Evolutionary conservation across 2,797 vertebrate genomes (phyloP), one percentile per base, ranked within the genome.

Genomic region (Onychomys arenicola): DNA sequence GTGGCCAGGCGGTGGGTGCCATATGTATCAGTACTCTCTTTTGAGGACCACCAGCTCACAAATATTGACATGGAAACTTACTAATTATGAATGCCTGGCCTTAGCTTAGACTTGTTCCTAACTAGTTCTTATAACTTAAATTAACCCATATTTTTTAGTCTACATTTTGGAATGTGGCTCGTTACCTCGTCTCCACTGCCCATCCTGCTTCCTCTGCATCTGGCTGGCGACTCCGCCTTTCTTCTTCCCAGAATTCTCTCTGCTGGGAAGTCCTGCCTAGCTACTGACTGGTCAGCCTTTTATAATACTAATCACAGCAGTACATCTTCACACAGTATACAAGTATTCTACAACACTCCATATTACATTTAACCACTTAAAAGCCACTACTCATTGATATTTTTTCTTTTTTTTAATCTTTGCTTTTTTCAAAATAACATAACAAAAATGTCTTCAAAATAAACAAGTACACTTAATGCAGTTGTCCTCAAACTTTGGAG

Each of bases 351-450:
- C 37, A 73, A 73, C 37, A 73, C 37, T 25, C 21, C 27, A 69
- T 80, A 49, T 83, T 90, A 40, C 59, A 27, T 6, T 73, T 93
- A 88, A 52, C 77, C 65, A 87, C 52, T 97, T 52, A 46, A 87
- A 80, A 61, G 63, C 73, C 84, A 7, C 82, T 91, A 83, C 61
- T 85, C 59, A 71, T 57, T n/a, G 12, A n/a, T 32, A 3, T 73
- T 46, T 57, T 90, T 63, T 37, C 3, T 4, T 49, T 86, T 89
- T 73, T 73, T 71, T 7, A 34, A n/a, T 13, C 49, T 49, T 27
- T 82, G 5, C n/a, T 40, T 57, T 73, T 73, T 40, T 55, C 67
- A 55, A 27, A 55, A 57, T 75, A 59, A 61, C 76, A 32, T 21
- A 14, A 71, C 86, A 73, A 65, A 84, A 52, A 84, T 65, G 13